Conservation (phyloP, 2,113 vertebrate species). For the Sebastes fasciatus region DNA sequence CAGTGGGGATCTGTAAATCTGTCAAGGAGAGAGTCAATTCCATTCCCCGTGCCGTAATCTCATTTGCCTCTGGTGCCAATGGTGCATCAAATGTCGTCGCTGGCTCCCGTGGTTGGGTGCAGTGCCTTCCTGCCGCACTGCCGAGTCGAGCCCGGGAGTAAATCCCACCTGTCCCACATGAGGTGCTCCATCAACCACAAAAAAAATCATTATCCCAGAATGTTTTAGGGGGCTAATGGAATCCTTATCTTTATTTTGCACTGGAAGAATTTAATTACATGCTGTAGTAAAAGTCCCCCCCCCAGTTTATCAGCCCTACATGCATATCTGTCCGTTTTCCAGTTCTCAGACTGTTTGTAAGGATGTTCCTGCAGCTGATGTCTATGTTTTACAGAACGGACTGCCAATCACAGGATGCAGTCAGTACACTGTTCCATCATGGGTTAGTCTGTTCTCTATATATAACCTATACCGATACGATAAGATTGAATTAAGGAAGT, state of each 20-base stretch:
- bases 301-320: conserved; percentile 60
- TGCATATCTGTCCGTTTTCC: conserved; percentile 62
- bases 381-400: conserved; percentile 55
- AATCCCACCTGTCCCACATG: conserved; percentile 82
- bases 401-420: conserved; percentile 32
- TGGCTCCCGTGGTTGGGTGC: conserved; percentile 61
- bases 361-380: conserved; percentile 33
- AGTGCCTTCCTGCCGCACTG: conserved; percentile 38
- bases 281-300: conserved; percentile 59
- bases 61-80: conserved; percentile 85
- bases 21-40: conserved; percentile 82
- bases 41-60: conserved; percentile 82
- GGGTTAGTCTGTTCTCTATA: background rate
- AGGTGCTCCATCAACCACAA: conserved; percentile 81
- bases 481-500: conserved; percentile 11
- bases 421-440: conserved; percentile 16
- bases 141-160: conserved; percentile 65
- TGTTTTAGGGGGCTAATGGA: conserved; percentile 85
- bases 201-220: conserved; percentile 81
- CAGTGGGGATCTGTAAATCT: conserved; percentile 86
- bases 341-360: conserved; percentile 35
- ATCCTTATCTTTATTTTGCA: conserved; percentile 86
- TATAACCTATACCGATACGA: conserved; percentile 5
- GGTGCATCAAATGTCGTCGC: conserved; percentile 79
- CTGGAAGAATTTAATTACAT: conserved; percentile 78